These are phyloP conservation scores for Discoglossus pictus DNA, from an alignment of 2,797 vertebrate species.

Conservation along the genomic window DNA sequence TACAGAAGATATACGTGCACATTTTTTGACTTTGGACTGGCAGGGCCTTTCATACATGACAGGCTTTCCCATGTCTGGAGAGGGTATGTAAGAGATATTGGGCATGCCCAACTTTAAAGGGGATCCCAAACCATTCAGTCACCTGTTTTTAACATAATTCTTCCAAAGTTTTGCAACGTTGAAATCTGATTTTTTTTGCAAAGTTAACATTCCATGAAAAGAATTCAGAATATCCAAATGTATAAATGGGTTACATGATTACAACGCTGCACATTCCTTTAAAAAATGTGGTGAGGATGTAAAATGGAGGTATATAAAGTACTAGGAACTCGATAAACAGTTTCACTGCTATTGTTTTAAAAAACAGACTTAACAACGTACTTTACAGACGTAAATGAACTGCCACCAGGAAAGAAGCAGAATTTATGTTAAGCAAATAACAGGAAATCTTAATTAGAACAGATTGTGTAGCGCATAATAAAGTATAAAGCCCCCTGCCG, in stretches of 20 bases:
- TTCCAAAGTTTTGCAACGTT: too few relatives aligned
- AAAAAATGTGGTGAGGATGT: slow-evolving; percentile 6
- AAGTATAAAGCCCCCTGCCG: too few relatives aligned
- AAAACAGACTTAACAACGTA: slow-evolving; percentile 34
- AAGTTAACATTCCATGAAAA: slow-evolving; percentile 13
- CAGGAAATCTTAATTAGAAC: slow-evolving; percentile 12
- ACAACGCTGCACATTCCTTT: too few relatives aligned
- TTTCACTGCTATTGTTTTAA: background rate
- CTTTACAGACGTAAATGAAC: slow-evolving; percentile 3
- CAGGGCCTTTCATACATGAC: too few relatives aligned
- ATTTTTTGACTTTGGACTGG: too few relatives aligned
- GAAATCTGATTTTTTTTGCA: slow-evolving; percentile 14
- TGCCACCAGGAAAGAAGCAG: background rate
- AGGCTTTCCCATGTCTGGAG: too few relatives aligned
- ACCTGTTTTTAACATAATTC: slow-evolving; percentile 32
- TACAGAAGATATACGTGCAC: too few relatives aligned
- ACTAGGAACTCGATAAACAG: too few relatives aligned
- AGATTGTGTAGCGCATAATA: too few relatives aligned
- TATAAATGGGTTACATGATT: too few relatives aligned
- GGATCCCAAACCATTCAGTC: slow-evolving; percentile 20
- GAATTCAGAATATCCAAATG: too few relatives aligned
- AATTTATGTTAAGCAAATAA: background rate
- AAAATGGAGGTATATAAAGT: too few relatives aligned
- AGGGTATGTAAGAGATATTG: background rate
- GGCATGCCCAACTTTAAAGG: background rate